Evolutionary conservation across 2,888 invertebrate genomes (phyloP).

Genomic region (Nemapogon koenigi): DNA sequence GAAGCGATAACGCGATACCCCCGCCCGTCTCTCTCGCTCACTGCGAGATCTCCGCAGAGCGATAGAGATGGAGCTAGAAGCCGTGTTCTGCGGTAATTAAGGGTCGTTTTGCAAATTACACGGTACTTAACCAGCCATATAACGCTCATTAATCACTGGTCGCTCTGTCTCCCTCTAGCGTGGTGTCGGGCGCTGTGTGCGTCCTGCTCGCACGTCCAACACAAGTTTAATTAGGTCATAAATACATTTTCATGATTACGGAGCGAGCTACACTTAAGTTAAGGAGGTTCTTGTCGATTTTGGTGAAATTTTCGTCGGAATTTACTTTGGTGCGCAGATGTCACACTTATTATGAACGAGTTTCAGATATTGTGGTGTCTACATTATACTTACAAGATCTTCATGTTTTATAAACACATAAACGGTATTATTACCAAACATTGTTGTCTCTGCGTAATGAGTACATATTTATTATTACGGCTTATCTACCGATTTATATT

Average conservation of each 20-base stretch:
- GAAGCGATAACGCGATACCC: slow-evolving; percentile 1
- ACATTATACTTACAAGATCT: too few relatives aligned
- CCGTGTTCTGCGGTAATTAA: slow-evolving; percentile 66
- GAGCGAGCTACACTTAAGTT: slow-evolving; percentile 21
- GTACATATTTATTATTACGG: too few relatives aligned
- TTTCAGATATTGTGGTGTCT: too few relatives aligned
- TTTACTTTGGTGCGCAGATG: too few relatives aligned
- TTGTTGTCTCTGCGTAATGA: too few relatives aligned
- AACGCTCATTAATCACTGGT: slow-evolving; percentile 70
- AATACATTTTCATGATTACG: slow-evolving; percentile 63
- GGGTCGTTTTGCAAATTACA: slow-evolving; percentile 80
- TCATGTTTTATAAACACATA: too few relatives aligned
- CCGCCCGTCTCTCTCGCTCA: slow-evolving; percentile 2
- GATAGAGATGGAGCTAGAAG: slow-evolving; percentile 33
- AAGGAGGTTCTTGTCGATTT: slow-evolving; percentile 4
- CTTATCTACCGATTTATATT: too few relatives aligned
- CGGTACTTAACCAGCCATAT: slow-evolving; percentile 76
- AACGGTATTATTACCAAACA: too few relatives aligned
- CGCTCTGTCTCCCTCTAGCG: slow-evolving; percentile 29
- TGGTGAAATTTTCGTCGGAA: slow-evolving; percentile 2
- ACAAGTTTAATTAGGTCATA: slow-evolving; percentile 64
- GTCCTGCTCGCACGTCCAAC: slow-evolving; percentile 35
- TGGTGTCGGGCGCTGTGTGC: slow-evolving; percentile 14
- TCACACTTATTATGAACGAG: too few relatives aligned
- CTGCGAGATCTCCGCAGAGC: slow-evolving; percentile 6